Percentiles rank a stretch among this genome's conserved stretches.
Conservation (phyloP, 1,140 invertebrate species). For the Drusus annulatus region DNA sequence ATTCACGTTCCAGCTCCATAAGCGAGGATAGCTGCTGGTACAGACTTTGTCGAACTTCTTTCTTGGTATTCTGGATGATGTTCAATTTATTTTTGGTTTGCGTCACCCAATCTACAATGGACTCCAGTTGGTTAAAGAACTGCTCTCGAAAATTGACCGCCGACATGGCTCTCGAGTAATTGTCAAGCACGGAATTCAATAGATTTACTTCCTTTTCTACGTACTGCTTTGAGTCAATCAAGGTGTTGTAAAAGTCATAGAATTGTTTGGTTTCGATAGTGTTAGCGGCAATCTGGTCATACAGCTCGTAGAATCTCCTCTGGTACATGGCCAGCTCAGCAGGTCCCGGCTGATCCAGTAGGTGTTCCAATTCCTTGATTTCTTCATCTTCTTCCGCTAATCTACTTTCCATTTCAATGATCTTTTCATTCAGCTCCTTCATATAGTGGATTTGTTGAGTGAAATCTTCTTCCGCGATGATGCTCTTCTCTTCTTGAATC, state of each 20-base stretch:
- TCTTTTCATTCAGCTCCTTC: slow-evolving; percentile 34
- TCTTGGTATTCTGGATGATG: slow-evolving; percentile 13
- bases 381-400: slow-evolving; percentile 39
- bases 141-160: slow-evolving; percentile 43
- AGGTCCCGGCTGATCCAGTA: slow-evolving; percentile 38
- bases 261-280: slow-evolving; percentile 49
- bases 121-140: slow-evolving; percentile 47
- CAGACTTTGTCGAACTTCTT: slow-evolving; percentile 1
- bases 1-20: slow-evolving; percentile 39
- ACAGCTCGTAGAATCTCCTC: slow-evolving; percentile 42
- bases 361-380: slow-evolving; percentile 31
- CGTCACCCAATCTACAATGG: slow-evolving; percentile 43
- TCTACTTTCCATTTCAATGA: slow-evolving; percentile 3
- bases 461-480: slow-evolving; percentile 18
- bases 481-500: not conserved
- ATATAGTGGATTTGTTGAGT: slow-evolving; percentile 4
- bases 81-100: slow-evolving; percentile 37
- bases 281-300: slow-evolving; percentile 45
- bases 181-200: slow-evolving; percentile 46
- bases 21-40: slow-evolving; percentile 20
- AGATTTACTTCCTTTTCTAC: slow-evolving; percentile 47
- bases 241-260: slow-evolving; percentile 45
- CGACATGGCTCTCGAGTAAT: slow-evolving; percentile 49
- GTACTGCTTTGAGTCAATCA: slow-evolving; percentile 46
- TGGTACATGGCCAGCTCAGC: slow-evolving; percentile 50